A percentile compares a stretch with the other conserved stretches of the same genome.
Evolutionary conservation across 2,113 vertebrate species (phyloP).

Genomic region (Myotis lucifugus): DNA sequence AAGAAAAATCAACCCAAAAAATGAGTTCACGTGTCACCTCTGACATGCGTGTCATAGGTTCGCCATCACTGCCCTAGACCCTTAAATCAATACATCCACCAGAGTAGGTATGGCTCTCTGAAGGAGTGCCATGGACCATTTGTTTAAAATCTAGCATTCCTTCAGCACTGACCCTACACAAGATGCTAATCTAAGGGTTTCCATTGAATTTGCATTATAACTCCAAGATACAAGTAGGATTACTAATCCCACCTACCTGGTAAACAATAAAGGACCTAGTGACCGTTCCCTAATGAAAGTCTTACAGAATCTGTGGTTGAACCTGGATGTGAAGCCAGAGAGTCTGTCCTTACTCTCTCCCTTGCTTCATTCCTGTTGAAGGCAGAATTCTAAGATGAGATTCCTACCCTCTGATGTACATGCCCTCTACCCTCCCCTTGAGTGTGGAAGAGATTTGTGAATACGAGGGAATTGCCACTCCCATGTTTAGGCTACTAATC

Average conservation of each 20-base stretch:
- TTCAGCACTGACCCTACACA: background rate
- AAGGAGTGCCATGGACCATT: background rate
- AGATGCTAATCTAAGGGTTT: background rate
- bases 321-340: background rate
- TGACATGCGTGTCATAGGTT: no score
- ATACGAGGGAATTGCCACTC: background rate
- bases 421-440: background rate
- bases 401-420: background rate
- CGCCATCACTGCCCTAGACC: background rate
- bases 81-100: background rate
- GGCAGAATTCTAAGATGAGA: background rate
- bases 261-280: background rate
- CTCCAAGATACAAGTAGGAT: background rate
- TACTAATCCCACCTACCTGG: background rate
- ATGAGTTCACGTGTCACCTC: no score
- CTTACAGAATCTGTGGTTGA: background rate
- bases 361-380: background rate
- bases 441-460: background rate
- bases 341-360: background rate
- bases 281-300: background rate
- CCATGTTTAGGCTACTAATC: background rate
- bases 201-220: background rate
- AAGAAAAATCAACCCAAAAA: no score
- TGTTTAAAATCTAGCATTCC: background rate
- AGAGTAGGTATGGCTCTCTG: background rate